Evolutionary conservation across 2,888 invertebrate species (phyloP).

Genomic region (Chirona hameri): DNA sequence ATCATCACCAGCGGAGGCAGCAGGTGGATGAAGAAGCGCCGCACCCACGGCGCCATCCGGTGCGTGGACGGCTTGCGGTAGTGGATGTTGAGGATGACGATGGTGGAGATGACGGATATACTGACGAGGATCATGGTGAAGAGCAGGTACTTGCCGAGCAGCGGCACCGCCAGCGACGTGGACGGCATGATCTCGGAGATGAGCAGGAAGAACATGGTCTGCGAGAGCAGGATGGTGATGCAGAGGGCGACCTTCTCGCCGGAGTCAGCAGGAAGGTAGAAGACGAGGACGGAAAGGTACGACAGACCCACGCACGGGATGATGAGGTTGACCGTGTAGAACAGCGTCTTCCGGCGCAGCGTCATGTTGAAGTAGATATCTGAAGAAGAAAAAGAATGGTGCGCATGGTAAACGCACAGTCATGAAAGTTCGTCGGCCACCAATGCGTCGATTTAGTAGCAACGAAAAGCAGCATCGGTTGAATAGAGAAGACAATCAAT

Average conservation of each 20-base stretch:
- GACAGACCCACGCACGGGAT: slow-evolving; percentile 96
- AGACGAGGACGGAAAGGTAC: slow-evolving; percentile 90
- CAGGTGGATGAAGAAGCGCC: slow-evolving; percentile 78
- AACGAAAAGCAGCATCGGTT: no score
- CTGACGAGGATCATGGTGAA: slow-evolving; percentile 91
- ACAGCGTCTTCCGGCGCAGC: slow-evolving; percentile 83
- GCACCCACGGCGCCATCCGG: slow-evolving; percentile 92
- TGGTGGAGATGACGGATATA: slow-evolving; percentile 84
- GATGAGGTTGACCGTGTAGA: no score
- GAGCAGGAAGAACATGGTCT: slow-evolving; percentile 91
- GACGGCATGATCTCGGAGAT: slow-evolving; percentile 94
- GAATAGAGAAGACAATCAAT: no score
- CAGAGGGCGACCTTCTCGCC: slow-evolving; percentile 97
- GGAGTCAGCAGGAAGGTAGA: slow-evolving; percentile 95
- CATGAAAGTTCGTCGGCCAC: no score
- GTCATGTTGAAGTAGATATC: slow-evolving; percentile 99
- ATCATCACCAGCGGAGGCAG: slow-evolving; percentile 79
- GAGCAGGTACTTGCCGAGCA: no score
- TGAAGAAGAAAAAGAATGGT: no score
- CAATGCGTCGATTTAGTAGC: no score
- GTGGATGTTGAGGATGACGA: slow-evolving; percentile 85
- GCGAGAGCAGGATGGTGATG: slow-evolving; percentile 86
- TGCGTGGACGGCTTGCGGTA: slow-evolving; percentile 93
- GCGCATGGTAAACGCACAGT: no score
- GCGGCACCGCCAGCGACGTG: slow-evolving; percentile 80